Percentiles rank a stretch among this genome's conserved stretches.
Conservation (phyloP, 2,888 invertebrate genomes). For the Bombyx huttoni region DNA sequence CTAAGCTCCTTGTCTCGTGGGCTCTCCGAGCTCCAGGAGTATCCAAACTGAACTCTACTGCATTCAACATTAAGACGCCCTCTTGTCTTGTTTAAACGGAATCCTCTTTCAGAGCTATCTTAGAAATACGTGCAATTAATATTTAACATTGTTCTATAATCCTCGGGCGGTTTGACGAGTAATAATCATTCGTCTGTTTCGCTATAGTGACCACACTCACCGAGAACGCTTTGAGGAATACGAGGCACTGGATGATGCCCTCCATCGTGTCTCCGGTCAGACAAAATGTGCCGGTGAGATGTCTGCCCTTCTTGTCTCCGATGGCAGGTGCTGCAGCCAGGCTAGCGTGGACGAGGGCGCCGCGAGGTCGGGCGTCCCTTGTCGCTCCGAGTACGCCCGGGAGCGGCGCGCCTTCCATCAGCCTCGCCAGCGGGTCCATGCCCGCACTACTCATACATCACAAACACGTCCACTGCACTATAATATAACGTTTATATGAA, state of each 20-base stretch:
- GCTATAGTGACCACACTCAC: slow-evolving; percentile 71
- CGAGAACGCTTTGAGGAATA: slow-evolving; percentile 93
- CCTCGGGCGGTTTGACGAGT: no score
- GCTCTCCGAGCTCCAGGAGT: slow-evolving; percentile 8
- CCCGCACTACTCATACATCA: slow-evolving; percentile 25
- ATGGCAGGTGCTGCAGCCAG: slow-evolving; percentile 82
- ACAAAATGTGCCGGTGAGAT: slow-evolving; percentile 90
- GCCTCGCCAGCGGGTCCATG: slow-evolving; percentile 88
- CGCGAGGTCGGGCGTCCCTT: slow-evolving; percentile 72
- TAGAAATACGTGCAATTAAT: slow-evolving; percentile 26
- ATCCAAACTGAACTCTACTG: slow-evolving; percentile 26
- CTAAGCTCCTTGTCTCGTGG: slow-evolving; percentile 29
- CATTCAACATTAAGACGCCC: slow-evolving; percentile 16
- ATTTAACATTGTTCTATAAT: slow-evolving; percentile 18
- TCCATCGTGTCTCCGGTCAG: slow-evolving; percentile 94
- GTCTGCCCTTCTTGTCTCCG: slow-evolving; percentile 80
- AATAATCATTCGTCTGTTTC: background rate
- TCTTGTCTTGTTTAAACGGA: slow-evolving; percentile 11
- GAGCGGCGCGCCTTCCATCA: slow-evolving; percentile 83
- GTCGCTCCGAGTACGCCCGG: slow-evolving; percentile 70
- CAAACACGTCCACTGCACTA: background rate
- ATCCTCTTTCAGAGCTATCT: slow-evolving; percentile 16
- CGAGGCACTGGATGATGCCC: slow-evolving; percentile 92
- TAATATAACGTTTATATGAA: no score
- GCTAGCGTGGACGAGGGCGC: slow-evolving; percentile 84